phyloP scores from a whole-genome alignment of 2,797 vertebrate genomes.

The Mormyrus proboscirostris region DNA sequence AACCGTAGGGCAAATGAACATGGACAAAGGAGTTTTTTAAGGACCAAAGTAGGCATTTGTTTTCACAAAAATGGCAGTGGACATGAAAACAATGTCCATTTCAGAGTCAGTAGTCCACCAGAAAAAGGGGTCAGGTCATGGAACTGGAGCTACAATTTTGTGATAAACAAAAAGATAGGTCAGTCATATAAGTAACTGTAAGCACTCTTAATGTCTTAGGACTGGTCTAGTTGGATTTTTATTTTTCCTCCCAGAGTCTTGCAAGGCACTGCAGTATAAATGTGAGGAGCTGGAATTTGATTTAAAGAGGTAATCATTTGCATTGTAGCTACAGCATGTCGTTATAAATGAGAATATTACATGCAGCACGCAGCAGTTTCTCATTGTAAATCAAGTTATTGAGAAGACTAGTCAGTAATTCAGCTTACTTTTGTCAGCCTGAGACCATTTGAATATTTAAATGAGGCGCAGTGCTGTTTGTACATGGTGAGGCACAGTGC shows the following conservation, averaged over 20 bases:
- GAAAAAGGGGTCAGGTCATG: neutral
- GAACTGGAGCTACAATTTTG: neutral
- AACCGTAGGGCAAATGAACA: neutral
- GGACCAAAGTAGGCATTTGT: neutral
- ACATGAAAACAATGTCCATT: neutral
- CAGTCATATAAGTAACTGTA: neutral
- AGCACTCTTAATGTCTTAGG: neutral
- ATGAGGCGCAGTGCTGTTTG: neutral
- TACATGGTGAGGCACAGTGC: neutral
- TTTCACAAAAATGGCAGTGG: neutral
- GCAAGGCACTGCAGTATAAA: slow-evolving; percentile 55
- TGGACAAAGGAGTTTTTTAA: neutral
- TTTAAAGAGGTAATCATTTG: slow-evolving; percentile 43
- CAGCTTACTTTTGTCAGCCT: neutral
- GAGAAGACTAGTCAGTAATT: neutral
- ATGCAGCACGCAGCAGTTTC: neutral
- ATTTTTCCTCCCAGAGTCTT: slow-evolving; percentile 43
- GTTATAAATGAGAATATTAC: neutral
- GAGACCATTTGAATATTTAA: neutral
- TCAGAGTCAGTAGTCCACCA: neutral
- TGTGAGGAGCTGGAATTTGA: slow-evolving; percentile 56
- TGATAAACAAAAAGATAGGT: neutral
- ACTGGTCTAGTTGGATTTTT: neutral
- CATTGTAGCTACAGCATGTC: neutral
- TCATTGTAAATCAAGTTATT: neutral